Conservation (phyloP, 2,888 invertebrate genomes). For the Apotomis turbidana region DNA sequence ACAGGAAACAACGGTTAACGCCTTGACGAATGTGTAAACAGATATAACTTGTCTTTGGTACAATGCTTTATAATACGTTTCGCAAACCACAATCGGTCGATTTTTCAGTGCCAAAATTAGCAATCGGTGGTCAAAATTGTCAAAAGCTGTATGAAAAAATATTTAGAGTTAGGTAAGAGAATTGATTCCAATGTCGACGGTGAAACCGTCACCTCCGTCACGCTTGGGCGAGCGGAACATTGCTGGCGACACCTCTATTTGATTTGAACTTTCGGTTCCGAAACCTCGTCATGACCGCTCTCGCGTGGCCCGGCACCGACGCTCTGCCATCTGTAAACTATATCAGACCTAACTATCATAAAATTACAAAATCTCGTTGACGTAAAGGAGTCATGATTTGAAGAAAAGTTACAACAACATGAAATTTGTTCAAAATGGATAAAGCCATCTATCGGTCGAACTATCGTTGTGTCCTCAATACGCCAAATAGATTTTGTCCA, state of each 20-base stretch:
- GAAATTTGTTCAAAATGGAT: too few relatives aligned
- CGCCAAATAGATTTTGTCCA: too few relatives aligned
- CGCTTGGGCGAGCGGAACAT: conserved; percentile 75
- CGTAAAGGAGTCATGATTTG: too few relatives aligned
- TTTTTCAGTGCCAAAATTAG: conserved; percentile 55
- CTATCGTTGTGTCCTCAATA: too few relatives aligned
- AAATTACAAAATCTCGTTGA: too few relatives aligned
- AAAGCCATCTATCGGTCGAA: too few relatives aligned
- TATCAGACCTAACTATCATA: not conserved
- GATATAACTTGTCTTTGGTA: conserved; percentile 41
- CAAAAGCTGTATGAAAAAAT: conserved; percentile 52
- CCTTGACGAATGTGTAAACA: not conserved
- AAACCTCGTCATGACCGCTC: conserved; percentile 25
- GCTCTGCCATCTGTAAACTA: not conserved
- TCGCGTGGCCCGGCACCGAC: not conserved
- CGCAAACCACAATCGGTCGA: conserved; percentile 52
- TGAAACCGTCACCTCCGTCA: conserved; percentile 69
- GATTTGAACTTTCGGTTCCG: conserved; percentile 64
- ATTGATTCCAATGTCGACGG: conserved; percentile 70
- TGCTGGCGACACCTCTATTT: conserved; percentile 69
- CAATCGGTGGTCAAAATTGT: conserved; percentile 51
- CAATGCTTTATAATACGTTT: conserved; percentile 49
- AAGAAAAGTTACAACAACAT: too few relatives aligned
- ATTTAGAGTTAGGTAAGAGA: conserved; percentile 71
- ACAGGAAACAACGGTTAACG: conserved; percentile 22